These are phyloP conservation scores for Diaperis boleti DNA, from an alignment of 2,888 invertebrate species.

Conservation along the genomic window DNA sequence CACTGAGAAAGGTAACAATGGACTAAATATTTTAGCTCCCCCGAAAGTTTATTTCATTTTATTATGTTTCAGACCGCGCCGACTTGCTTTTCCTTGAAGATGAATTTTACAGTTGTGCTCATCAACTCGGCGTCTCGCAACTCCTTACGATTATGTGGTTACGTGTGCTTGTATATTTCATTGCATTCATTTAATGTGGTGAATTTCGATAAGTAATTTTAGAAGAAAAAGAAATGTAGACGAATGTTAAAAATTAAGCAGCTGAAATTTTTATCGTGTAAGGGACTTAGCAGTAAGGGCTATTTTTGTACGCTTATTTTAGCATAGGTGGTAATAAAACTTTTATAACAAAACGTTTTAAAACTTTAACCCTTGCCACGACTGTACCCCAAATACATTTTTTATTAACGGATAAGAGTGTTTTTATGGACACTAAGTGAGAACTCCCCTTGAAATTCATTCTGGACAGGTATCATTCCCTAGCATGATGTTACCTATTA, in stretches of 20 bases:
- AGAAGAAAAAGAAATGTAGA: constrained; percentile 21
- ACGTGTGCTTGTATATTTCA: constrained; percentile 40
- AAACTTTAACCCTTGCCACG: constrained; percentile 6
- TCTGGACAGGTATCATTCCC: not conserved
- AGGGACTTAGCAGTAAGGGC: constrained; percentile 48
- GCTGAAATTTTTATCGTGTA: constrained; percentile 28
- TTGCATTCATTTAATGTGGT: constrained; percentile 40
- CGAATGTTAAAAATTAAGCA: constrained; percentile 27
- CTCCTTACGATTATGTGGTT: constrained; percentile 39
- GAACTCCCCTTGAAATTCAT: not conserved
- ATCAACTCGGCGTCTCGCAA: constrained; percentile 40
- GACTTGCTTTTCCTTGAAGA: constrained; percentile 53
- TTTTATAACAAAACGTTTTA: constrained; percentile 37
- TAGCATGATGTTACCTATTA: no score
- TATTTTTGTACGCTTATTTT: constrained; percentile 58
- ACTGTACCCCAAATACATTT: constrained; percentile 3
- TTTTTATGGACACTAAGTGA: not conserved
- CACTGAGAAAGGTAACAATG: constrained; percentile 48
- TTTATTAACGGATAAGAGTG: constrained; percentile 1
- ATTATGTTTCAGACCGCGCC: constrained; percentile 50
- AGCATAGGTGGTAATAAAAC: constrained; percentile 44
- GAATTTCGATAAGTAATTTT: constrained; percentile 34
- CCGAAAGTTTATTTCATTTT: constrained; percentile 45
- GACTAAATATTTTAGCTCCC: constrained; percentile 42
- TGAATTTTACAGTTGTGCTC: constrained; percentile 54